Percentiles rank a stretch among this genome's conserved stretches.
Conservation (phyloP, 2,113 vertebrate genomes). For the Pholis gunnellus region DNA sequence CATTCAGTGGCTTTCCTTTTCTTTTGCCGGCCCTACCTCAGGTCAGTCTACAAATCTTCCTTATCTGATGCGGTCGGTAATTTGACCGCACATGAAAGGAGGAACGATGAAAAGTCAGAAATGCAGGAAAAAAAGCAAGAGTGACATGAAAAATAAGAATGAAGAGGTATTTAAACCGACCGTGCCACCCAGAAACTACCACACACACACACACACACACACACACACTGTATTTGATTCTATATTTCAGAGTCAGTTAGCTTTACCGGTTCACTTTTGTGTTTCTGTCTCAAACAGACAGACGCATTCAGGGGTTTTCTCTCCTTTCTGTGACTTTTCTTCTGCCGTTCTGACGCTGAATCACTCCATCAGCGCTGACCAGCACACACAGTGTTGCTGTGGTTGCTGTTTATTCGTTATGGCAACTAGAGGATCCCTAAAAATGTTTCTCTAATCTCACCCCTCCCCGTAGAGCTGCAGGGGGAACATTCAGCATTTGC, state of each 20-base stretch:
- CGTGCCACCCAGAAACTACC: conserved; percentile 20
- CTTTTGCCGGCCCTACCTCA: not conserved
- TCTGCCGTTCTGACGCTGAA: not conserved
- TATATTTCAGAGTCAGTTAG: too few relatives aligned
- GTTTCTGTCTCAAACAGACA: not conserved
- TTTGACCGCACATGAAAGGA: conserved; percentile 39
- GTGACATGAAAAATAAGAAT: conserved; percentile 2
- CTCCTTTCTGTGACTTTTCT: not conserved
- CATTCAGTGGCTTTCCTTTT: conserved; percentile 26
- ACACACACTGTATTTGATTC: too few relatives aligned
- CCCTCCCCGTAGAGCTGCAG: not conserved
- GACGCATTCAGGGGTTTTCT: not conserved
- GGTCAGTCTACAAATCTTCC: not conserved
- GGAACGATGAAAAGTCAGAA: conserved; percentile 25
- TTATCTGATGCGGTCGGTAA: conserved; percentile 59
- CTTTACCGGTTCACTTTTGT: not conserved
- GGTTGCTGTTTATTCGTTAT: conserved; percentile 62
- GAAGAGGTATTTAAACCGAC: not conserved
- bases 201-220: not conserved
- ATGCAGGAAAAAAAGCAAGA: conserved; percentile 2
- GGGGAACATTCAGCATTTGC: not conserved
- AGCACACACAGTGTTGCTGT: conserved; percentile 27
- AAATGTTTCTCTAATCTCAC: conserved; percentile 13
- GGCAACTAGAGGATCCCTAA: conserved; percentile 39
- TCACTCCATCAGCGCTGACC: conserved; percentile 12